These are phyloP conservation scores for Harpagoxenus sublaevis DNA, from an alignment of 2,888 invertebrate genomes.

Conservation along the genomic window DNA sequence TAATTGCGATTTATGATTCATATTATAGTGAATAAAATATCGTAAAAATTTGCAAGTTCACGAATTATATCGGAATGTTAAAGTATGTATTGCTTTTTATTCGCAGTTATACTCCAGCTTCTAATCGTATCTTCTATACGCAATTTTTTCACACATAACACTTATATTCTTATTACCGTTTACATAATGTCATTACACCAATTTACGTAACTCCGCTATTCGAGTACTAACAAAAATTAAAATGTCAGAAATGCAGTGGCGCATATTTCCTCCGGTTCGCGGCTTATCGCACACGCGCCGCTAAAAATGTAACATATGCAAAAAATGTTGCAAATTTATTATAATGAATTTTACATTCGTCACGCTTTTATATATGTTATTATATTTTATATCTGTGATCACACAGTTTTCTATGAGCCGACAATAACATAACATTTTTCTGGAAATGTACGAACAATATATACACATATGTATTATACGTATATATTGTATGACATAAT, in stretches of 20 bases:
- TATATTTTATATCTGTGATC: slow-evolving; percentile 13
- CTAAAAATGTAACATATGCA: slow-evolving; percentile 28
- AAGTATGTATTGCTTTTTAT: neutral
- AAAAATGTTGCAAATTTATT: slow-evolving; percentile 34
- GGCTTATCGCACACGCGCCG: slow-evolving; percentile 16
- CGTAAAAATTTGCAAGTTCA: neutral
- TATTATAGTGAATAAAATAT: neutral
- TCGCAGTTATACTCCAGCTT: neutral
- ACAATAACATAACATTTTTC: slow-evolving; percentile 6
- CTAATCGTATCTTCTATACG: slow-evolving; percentile 1
- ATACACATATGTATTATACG: neutral
- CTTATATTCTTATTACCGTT: slow-evolving; percentile 25
- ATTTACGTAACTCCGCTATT: slow-evolving; percentile 14
- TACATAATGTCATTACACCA: slow-evolving; percentile 1
- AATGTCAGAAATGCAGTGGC: slow-evolving; percentile 26
- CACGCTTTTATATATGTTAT: slow-evolving; percentile 14
- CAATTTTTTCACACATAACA: slow-evolving; percentile 7
- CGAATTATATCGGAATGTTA: neutral
- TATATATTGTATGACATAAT: neutral
- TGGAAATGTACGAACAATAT: neutral
- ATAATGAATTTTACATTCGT: slow-evolving; percentile 27
- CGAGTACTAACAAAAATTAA: slow-evolving; percentile 20
- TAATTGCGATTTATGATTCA: neutral
- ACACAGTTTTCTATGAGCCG: neutral
- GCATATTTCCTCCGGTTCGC: slow-evolving; percentile 18